phyloP scores from a whole-genome alignment of 2,888 invertebrate genomes.

The Mechanitis messenoides region DNA sequence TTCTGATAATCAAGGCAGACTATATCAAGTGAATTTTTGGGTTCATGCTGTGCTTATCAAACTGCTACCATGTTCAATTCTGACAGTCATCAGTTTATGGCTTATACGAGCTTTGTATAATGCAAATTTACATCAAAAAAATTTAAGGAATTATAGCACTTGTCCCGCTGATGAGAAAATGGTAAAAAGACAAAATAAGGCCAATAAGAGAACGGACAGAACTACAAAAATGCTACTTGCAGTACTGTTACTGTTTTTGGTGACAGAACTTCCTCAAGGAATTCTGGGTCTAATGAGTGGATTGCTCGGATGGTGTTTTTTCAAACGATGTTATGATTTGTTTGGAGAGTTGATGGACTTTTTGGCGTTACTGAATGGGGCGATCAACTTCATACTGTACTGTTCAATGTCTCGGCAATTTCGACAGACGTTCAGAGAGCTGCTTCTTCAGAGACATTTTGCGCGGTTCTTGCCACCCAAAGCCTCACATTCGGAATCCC shows the following conservation, averaged over 20 bases:
- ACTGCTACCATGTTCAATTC: conserved; percentile 85
- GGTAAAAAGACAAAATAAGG: conserved; percentile 72
- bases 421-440: conserved; percentile 84
- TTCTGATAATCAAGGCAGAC: conserved; percentile 75
- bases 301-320: conserved; percentile 82
- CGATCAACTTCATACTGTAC: conserved; percentile 95
- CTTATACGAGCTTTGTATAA: conserved; percentile 83
- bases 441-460: conserved; percentile 81
- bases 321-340: conserved; percentile 85
- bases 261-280: conserved; percentile 93
- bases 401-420: conserved; percentile 97
- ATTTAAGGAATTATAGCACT: conserved; percentile 79
- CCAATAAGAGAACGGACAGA: conserved; percentile 86
- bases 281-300: conserved; percentile 83
- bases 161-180: conserved; percentile 70
- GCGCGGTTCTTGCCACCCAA: conserved; percentile 77
- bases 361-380: conserved; percentile 91
- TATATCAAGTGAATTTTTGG: conserved; percentile 87
- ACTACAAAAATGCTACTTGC: conserved; percentile 94
- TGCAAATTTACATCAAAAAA: conserved; percentile 84
- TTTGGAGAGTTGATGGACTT: conserved; percentile 94
- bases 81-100: conserved; percentile 84
- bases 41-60: conserved; percentile 88
- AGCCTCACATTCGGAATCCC: conserved; percentile 78
- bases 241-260: conserved; percentile 88